Conservation (phyloP, 1,140 invertebrate genomes). For the Scaptomyza montana region DNA sequence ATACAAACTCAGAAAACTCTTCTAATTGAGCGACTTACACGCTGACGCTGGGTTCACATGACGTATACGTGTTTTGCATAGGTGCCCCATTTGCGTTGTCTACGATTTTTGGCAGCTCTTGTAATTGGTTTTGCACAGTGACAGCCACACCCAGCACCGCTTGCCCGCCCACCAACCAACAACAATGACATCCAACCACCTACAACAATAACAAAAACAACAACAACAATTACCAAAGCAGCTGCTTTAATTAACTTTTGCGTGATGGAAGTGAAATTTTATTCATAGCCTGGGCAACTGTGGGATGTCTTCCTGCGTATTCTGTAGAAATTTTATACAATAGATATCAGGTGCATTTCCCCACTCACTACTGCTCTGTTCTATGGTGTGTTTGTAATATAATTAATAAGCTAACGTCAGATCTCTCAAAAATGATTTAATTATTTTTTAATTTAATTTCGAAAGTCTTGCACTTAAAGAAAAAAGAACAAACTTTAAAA, state of each 20-base stretch:
- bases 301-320: background rate
- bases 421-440: constrained; percentile 58
- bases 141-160: background rate
- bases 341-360: constrained; percentile 30
- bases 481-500: too few species aligned
- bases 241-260: constrained; percentile 59
- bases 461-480: constrained; percentile 40
- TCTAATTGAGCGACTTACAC: constrained; percentile 69
- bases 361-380: background rate
- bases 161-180: constrained; percentile 4
- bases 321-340: constrained; percentile 25
- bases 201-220: background rate
- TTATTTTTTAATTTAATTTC: constrained; percentile 65
- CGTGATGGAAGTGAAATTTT: constrained; percentile 17
- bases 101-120: constrained; percentile 61
- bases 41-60: constrained; percentile 49
- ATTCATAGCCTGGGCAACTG: constrained; percentile 7
- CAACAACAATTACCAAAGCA: constrained; percentile 3
- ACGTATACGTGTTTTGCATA: constrained; percentile 76
- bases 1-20: constrained; percentile 40
- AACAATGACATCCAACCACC: background rate
- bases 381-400: background rate
- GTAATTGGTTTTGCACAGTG: constrained; percentile 60
- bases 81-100: constrained; percentile 17
- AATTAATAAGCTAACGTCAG: constrained; percentile 46